These are phyloP conservation scores for Pocillopora verrucosa DNA, from an alignment of 64 coral and sea anemone genomes.

Conservation along the genomic window DNA sequence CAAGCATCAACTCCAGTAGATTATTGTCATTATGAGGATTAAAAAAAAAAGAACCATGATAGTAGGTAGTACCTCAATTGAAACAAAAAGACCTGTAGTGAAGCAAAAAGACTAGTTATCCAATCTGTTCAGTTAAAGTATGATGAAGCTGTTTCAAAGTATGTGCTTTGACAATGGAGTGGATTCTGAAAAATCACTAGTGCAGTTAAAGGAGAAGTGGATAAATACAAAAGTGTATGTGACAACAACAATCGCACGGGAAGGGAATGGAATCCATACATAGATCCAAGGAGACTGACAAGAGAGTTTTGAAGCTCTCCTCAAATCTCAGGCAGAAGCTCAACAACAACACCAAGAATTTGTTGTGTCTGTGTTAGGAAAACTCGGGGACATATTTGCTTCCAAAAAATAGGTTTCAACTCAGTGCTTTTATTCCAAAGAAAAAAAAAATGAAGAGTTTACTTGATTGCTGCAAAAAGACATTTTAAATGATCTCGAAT, in stretches of 20 bases:
- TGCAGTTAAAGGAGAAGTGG: constrained; percentile 80
- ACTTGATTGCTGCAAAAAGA: constrained; percentile 11
- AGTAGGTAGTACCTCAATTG: no score
- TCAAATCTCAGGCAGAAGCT: constrained; percentile 37
- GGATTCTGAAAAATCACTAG: constrained; percentile 48
- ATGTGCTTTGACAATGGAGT: constrained; percentile 71
- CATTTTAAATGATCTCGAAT: constrained; percentile 41
- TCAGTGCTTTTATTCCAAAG: constrained; percentile 31
- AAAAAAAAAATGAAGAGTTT: constrained; percentile 20
- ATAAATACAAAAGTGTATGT: constrained; percentile 50
- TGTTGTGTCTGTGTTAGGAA: constrained; percentile 33
- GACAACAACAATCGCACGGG: constrained; percentile 61
- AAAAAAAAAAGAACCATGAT: no score
- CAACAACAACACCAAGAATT: constrained; percentile 48
- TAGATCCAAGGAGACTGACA: constrained; percentile 57
- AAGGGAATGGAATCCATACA: constrained; percentile 38
- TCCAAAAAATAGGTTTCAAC: constrained; percentile 35
- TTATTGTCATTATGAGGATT: no score
- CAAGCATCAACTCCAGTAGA: no score
- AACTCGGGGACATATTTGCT: constrained; percentile 46
- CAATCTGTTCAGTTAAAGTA: background rate
- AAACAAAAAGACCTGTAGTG: no score
- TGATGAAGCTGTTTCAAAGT: constrained; percentile 58
- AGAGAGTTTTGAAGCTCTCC: constrained; percentile 43
- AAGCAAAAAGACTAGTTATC: no score